Evolutionary conservation across 2,888 invertebrate genomes (phyloP).

Genomic region (Mythimna ferrago): DNA sequence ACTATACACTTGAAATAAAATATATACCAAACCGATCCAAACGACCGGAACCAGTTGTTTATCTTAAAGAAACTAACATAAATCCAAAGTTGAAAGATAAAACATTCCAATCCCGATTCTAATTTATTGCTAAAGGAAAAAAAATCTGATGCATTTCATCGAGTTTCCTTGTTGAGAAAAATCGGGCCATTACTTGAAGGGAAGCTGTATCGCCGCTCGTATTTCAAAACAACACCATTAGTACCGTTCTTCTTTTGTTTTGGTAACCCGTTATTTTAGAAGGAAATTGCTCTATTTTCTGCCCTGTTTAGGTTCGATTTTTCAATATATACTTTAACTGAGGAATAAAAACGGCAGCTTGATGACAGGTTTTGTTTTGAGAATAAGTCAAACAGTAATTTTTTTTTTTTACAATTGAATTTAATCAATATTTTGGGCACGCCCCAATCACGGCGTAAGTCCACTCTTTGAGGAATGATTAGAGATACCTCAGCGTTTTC

Average conservation of each 20-base stretch:
- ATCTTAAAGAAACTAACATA: constrained; percentile 53
- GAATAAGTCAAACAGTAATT: background rate
- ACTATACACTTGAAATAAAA: constrained; percentile 41
- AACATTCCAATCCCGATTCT: constrained; percentile 77
- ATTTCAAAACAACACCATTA: constrained; percentile 89
- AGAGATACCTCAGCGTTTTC: too few species aligned
- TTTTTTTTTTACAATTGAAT: too few species aligned
- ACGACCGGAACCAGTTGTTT: constrained; percentile 52
- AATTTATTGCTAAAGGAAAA: constrained; percentile 79
- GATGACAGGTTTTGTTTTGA: too few species aligned
- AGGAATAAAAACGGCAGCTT: background rate
- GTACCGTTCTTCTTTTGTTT: constrained; percentile 85
- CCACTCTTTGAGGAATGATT: too few species aligned
- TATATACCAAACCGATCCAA: constrained; percentile 21
- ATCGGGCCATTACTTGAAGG: constrained; percentile 84
- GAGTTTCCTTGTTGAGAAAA: constrained; percentile 86
- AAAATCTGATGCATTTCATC: constrained; percentile 79
- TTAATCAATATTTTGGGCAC: too few species aligned
- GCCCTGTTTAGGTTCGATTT: constrained; percentile 60
- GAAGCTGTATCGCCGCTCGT: constrained; percentile 78
- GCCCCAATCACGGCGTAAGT: too few species aligned
- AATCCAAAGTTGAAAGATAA: constrained; percentile 69
- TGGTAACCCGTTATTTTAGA: constrained; percentile 81
- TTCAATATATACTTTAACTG: background rate
- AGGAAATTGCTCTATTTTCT: constrained; percentile 75